Evolutionary conservation across 2,888 invertebrate species (phyloP).

Genomic region (Caenorhabditis zanzibari): DNA sequence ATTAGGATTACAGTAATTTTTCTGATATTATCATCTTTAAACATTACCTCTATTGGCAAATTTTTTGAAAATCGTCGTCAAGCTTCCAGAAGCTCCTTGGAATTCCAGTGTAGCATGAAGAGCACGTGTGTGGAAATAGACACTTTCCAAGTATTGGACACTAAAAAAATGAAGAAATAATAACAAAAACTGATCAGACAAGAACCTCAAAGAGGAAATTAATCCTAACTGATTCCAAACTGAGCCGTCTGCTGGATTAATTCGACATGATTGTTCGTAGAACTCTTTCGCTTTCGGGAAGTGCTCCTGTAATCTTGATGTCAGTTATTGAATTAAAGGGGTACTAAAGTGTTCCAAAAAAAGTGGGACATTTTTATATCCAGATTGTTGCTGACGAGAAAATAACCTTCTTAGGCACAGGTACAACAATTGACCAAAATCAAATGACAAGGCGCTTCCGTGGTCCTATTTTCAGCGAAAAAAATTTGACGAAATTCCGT

Average conservation of each 20-base stretch:
- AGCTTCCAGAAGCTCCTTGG: constrained; percentile 59
- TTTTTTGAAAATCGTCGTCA: constrained; percentile 67
- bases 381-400: too few relatives aligned
- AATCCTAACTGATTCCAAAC: constrained; percentile 72
- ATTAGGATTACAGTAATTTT: background rate
- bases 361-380: too few relatives aligned
- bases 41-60: constrained; percentile 66
- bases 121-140: constrained; percentile 70
- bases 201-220: constrained; percentile 23
- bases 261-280: constrained; percentile 61
- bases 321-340: too few relatives aligned
- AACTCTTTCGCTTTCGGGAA: constrained; percentile 45
- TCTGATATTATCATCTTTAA: background rate
- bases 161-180: too few relatives aligned
- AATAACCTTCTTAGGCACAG: too few relatives aligned
- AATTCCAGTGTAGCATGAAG: constrained; percentile 54
- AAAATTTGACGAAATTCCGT: too few relatives aligned
- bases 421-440: too few relatives aligned
- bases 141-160: constrained; percentile 51
- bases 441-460: too few relatives aligned
- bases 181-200: too few relatives aligned
- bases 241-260: constrained; percentile 64
- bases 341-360: too few relatives aligned
- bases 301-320: background rate
- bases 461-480: too few relatives aligned